These are phyloP conservation scores for Diachrysia chrysitis DNA, from an alignment of 2,888 invertebrate genomes.

Conservation along the genomic window DNA sequence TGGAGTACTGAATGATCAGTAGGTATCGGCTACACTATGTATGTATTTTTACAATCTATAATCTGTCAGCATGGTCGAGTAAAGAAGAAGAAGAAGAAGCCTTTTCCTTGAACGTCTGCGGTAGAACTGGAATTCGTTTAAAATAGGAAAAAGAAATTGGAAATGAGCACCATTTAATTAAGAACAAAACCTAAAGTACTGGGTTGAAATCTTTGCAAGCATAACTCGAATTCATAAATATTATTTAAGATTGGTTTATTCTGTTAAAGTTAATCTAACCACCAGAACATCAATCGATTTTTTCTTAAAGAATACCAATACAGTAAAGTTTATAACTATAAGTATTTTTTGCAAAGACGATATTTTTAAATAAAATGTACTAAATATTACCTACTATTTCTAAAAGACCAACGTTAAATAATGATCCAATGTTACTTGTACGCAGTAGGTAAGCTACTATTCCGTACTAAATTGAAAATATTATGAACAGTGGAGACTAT, in stretches of 20 bases:
- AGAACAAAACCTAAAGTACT: neutral
- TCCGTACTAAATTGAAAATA: conserved; percentile 46
- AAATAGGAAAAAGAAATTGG: neutral
- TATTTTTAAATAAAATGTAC: too few relatives aligned
- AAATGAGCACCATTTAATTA: neutral
- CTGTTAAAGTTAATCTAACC: neutral
- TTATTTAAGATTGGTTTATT: neutral
- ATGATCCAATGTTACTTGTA: neutral
- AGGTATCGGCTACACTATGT: too few relatives aligned
- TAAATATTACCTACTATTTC: too few relatives aligned
- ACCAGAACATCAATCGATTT: too few relatives aligned
- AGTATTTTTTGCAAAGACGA: too few relatives aligned
- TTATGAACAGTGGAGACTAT: conserved; percentile 31
- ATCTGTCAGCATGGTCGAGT: too few relatives aligned
- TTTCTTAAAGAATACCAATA: too few relatives aligned
- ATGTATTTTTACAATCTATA: too few relatives aligned
- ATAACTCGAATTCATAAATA: neutral
- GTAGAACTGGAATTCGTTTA: neutral
- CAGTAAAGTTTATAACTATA: too few relatives aligned
- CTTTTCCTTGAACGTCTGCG: neutral
- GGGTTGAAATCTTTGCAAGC: neutral
- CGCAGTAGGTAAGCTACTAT: neutral
- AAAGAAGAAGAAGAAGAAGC: too few relatives aligned
- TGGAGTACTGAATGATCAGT: too few relatives aligned
- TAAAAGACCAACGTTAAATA: too few relatives aligned